phyloP scores from a whole-genome alignment of 2,797 vertebrate genomes.

The Enteromius unitaeniatus region DNA sequence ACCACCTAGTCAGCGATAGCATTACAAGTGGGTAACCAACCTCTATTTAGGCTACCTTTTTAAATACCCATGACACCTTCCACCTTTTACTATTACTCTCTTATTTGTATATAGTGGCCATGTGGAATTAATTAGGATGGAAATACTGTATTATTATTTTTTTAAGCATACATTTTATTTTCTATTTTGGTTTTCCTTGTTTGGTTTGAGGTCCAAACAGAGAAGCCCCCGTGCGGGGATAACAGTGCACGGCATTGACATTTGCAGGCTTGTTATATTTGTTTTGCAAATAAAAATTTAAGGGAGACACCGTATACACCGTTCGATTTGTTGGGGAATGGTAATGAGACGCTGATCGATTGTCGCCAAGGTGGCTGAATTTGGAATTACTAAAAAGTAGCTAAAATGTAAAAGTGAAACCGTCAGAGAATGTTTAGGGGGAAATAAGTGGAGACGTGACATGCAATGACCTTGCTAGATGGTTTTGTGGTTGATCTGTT shows the following conservation, averaged over 20 bases:
- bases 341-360: background rate
- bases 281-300: constrained; percentile 59
- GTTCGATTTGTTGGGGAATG: constrained; percentile 42
- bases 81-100: background rate
- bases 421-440: background rate
- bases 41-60: background rate
- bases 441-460: background rate
- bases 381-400: background rate
- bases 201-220: background rate
- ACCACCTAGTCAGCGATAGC: background rate
- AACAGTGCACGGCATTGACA: constrained; percentile 39
- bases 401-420: background rate
- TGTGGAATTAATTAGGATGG: background rate
- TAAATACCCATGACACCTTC: background rate
- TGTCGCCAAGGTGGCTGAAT: background rate
- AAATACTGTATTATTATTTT: too few relatives aligned
- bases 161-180: background rate
- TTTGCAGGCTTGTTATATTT: constrained; percentile 62
- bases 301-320: constrained; percentile 21
- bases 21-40: background rate
- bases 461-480: background rate
- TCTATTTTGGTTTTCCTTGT: background rate
- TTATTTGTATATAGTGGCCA: background rate
- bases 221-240: constrained; percentile 23
- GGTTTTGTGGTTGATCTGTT: constrained; percentile 28